Evolutionary conservation across 2,113 vertebrate genomes (phyloP), one percentile per base, ranked within the genome.

Genomic region (Martes martes): DNA sequence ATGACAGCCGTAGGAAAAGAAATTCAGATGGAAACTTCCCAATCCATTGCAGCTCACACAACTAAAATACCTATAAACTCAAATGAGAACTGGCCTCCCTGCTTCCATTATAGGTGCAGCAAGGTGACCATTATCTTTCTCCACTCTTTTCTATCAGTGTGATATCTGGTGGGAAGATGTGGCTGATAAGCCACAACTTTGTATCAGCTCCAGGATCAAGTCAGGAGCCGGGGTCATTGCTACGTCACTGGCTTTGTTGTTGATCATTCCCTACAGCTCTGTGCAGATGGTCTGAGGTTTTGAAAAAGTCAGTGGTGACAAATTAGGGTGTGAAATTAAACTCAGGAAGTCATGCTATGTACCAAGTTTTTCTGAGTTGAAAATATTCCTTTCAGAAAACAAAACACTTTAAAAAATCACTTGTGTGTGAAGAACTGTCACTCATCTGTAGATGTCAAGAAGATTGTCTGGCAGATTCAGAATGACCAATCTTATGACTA

Each of bases 261-360:
- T 57, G 71, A 78, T 85, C 59, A 55, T 92, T 83, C 80, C 94
- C 81, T 50, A 47, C 73, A 91, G 59, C 74, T 88, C 78, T 89
- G 47, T 90, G 74, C 95, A 96, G 97, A 94, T 95, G 96, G 89
- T 96, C 67, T 93, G 82, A 92, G 67, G 57, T 61, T 96, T 94
- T 86, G 61, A 94, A 88, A 81, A 93, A 89, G 85, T 93, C 85
- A 36, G 15, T 93, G 85, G 39, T 93, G 82, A 96, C 95, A 97
- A 96, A 94, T 95, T 79, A 91, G 69, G 88, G 47, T 45, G 45
- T 86, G 79, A 96, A 95, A 96, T 96, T 71, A 59, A 89, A 94
- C 82, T 80, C 84, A 96, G 63, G 78, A 96, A 95, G 42, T 93
- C 88, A n/a, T 89, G 91, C 59, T 86, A n/a, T 11, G 8, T 69